phyloP scores from a whole-genome alignment of 2,888 invertebrate genomes.

The Pterostichus niger region DNA sequence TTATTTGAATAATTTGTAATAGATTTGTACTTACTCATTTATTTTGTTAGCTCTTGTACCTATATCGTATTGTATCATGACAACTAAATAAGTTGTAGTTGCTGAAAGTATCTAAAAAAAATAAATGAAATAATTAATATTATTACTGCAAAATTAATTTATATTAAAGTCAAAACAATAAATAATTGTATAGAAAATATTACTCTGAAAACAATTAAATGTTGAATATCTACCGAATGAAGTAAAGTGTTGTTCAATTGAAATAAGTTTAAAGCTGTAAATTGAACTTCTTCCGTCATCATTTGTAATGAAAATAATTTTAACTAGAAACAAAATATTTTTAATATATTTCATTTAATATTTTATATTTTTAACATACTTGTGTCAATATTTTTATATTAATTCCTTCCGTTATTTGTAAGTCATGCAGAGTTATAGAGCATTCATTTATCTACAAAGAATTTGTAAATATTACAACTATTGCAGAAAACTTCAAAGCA shows the following conservation, averaged over 20 bases:
- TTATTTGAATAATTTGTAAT: background rate
- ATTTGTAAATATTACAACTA: background rate
- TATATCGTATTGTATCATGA: conserved; percentile 55
- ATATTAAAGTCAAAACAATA: background rate
- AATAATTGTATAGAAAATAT: too few relatives aligned
- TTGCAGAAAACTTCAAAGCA: background rate
- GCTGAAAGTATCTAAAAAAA: conserved; percentile 38
- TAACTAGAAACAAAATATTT: conserved; percentile 26
- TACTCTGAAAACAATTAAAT: too few relatives aligned
- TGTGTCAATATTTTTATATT: conserved; percentile 14
- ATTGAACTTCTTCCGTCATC: conserved; percentile 14
- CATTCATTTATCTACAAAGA: conserved; percentile 27
- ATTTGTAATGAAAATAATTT: conserved; percentile 52
- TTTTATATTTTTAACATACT: background rate
- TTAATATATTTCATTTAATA: conserved; percentile 10
- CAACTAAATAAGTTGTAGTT: conserved; percentile 50
- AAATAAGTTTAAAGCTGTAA: conserved; percentile 52
- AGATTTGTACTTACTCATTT: background rate
- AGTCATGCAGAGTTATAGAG: conserved; percentile 9
- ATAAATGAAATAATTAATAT: background rate
- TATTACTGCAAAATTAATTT: background rate
- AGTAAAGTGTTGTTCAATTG: conserved; percentile 17
- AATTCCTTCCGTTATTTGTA: conserved; percentile 6
- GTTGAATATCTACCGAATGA: conserved; percentile 21
- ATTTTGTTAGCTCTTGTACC: background rate